A percentile compares a stretch with the other conserved stretches of the same genome.
Conservation (phyloP, 2,113 vertebrate genomes). For the Oreamnos americanus region DNA sequence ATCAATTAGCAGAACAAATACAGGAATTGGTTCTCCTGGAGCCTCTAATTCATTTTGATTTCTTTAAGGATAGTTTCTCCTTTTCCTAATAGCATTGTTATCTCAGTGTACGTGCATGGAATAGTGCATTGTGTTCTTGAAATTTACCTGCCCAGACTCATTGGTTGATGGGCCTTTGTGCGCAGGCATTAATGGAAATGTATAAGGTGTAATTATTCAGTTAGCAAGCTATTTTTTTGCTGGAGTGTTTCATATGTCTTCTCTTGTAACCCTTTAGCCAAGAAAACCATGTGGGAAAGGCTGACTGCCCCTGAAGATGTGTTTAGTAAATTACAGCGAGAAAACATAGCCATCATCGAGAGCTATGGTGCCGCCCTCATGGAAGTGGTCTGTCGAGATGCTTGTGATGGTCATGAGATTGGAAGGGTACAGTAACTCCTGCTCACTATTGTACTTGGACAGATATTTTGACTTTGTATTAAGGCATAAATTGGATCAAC, state of each 20-base stretch:
- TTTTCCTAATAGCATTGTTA: not conserved
- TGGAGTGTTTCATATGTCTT: not conserved
- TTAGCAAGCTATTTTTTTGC: not conserved
- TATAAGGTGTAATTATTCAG: not conserved
- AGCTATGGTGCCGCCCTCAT: conserved; percentile 95
- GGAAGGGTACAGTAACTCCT: conserved; percentile 86
- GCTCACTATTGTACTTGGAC: not conserved
- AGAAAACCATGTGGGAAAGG: conserved; percentile 95
- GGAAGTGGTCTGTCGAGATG: conserved; percentile 97
- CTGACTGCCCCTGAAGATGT: conserved; percentile 96
- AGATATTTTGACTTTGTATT: not conserved
- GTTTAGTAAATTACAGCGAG: conserved; percentile 95
- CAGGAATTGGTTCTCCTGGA: not conserved
- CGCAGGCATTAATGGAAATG: not conserved
- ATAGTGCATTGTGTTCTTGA: not conserved
- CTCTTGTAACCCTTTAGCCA: conserved; percentile 77
- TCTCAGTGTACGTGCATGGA: not conserved
- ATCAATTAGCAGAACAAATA: not conserved
- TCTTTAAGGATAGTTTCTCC: not conserved
- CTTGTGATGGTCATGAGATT: conserved; percentile 97
- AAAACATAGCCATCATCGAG: conserved; percentile 95
- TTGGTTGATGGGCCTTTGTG: not conserved
- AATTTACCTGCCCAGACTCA: not conserved
- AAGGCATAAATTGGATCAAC: not conserved
- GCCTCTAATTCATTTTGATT: not conserved